A percentile compares a stretch with the other conserved stretches of the same genome.
Conservation (phyloP, 2,797 vertebrate species). For the Lepilemur septentrionalis region DNA sequence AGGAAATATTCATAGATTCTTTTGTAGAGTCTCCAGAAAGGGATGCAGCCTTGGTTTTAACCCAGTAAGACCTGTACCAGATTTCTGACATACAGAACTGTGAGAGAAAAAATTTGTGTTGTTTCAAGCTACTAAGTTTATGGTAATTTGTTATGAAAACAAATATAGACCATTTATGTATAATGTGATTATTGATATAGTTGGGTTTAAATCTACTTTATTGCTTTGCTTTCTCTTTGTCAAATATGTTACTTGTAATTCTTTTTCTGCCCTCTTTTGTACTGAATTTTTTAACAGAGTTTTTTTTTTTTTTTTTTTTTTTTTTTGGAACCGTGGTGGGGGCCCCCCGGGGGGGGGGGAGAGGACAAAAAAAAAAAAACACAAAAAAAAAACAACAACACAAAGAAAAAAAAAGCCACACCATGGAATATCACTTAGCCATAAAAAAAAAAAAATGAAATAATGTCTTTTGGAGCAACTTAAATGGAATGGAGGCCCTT, state of each 20-base stretch:
- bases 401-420: no score
- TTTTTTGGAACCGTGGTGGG: no score
- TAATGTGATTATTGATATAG: neutral
- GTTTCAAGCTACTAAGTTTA: neutral
- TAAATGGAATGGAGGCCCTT: no score
- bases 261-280: neutral
- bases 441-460: no score
- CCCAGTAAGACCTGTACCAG: neutral
- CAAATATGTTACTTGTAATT: neutral
- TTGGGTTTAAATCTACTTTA: neutral
- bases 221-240: neutral
- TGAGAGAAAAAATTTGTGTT: neutral
- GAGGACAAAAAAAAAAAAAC: no score
- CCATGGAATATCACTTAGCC: no score
- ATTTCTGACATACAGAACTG: neutral
- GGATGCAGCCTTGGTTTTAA: neutral
- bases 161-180: neutral
- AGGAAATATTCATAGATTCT: neutral
- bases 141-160: neutral
- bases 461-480: no score
- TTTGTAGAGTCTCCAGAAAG: neutral
- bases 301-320: no score
- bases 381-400: no score
- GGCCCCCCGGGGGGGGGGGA: no score
- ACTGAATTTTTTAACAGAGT: no score